These are phyloP conservation scores for Caloenas nicobarica DNA, from an alignment of 2,113 vertebrate genomes.

Conservation along the genomic window DNA sequence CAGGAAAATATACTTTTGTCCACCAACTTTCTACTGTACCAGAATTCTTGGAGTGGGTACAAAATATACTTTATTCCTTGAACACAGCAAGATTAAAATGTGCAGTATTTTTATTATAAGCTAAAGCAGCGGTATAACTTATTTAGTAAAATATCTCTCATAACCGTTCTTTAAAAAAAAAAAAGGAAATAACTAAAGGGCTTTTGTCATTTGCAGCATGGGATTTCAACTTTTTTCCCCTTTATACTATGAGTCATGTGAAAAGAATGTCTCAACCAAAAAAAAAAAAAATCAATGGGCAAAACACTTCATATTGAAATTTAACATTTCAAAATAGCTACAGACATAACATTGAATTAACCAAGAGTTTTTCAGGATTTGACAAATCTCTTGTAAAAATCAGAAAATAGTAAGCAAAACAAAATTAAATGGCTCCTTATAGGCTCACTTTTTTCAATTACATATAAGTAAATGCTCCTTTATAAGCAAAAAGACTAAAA, in stretches of 20 bases:
- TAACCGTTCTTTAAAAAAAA: neutral
- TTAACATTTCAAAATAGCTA: neutral
- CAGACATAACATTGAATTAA: neutral
- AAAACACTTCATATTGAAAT: neutral
- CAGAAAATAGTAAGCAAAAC: neutral
- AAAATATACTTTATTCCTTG: neutral
- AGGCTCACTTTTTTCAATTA: neutral
- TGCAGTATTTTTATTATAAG: neutral
- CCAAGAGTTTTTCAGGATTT: neutral
- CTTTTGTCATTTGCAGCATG: neutral
- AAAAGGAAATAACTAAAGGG: neutral
- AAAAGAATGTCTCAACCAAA: neutral
- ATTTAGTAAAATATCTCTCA: neutral
- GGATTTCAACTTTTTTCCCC: neutral
- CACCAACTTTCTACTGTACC: neutral
- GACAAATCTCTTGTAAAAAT: neutral
- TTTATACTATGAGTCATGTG: constrained; percentile 9
- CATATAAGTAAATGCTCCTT: neutral
- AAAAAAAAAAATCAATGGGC: neutral
- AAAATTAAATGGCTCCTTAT: neutral
- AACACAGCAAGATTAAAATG: neutral
- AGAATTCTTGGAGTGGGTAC: constrained; percentile 26
- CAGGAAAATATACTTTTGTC: constrained; percentile 59
- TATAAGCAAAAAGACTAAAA: neutral
- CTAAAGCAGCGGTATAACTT: neutral